phyloP scores from a whole-genome alignment of 2,888 invertebrate species.

The Diplazon laetatorius region DNA sequence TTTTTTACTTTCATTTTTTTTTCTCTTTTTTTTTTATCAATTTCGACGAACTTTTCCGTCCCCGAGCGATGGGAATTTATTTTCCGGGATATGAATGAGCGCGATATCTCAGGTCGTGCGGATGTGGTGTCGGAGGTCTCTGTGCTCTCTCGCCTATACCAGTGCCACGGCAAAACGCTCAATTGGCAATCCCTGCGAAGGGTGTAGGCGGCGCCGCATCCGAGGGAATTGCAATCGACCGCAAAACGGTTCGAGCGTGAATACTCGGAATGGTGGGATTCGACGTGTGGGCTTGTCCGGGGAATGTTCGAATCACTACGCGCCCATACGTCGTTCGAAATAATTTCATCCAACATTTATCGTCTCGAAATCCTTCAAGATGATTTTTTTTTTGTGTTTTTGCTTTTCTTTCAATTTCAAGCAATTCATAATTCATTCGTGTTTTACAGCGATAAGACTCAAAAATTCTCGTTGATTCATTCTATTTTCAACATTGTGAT shows the following conservation, averaged over 20 bases:
- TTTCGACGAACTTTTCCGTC: background rate
- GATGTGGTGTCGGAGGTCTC: background rate
- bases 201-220: constrained; percentile 42
- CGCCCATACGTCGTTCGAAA: background rate
- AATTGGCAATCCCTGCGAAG: constrained; percentile 48
- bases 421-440: background rate
- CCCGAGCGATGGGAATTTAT: background rate
- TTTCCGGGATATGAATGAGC: constrained; percentile 5
- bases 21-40: background rate
- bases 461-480: background rate
- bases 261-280: constrained; percentile 17
- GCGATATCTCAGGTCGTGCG: constrained; percentile 12
- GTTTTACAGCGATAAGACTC: background rate
- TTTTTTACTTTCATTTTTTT: background rate
- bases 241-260: constrained; percentile 47
- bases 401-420: too few relatives aligned
- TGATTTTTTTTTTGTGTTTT: background rate
- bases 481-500: background rate
- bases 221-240: constrained; percentile 48
- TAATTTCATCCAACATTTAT: background rate
- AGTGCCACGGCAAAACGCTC: constrained; percentile 4
- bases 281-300: background rate
- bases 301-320: background rate
- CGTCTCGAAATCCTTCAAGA: background rate
- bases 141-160: background rate